Percentiles rank a stretch among this genome's conserved stretches.
Evolutionary conservation across 1,140 invertebrate species (phyloP).

Genomic region (Lucilia sericata): DNA sequence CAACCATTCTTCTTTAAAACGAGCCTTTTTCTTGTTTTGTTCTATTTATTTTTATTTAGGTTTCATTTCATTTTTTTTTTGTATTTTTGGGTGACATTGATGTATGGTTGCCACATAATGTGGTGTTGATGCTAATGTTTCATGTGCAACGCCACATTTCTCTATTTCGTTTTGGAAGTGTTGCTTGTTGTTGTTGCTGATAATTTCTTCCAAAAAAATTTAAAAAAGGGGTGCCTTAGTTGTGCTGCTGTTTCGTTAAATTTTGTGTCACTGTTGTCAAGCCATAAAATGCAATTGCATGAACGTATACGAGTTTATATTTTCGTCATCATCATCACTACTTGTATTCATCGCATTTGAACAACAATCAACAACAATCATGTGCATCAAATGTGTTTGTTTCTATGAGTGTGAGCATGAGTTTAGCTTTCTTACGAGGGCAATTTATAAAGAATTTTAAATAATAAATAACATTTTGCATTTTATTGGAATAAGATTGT

Average conservation of each 20-base stretch:
- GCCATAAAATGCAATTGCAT: conserved; percentile 18
- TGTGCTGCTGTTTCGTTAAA: conserved; percentile 9
- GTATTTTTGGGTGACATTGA: conserved; percentile 30
- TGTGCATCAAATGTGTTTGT: conserved; percentile 3
- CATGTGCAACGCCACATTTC: conserved; percentile 33
- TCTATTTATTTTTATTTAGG: background rate
- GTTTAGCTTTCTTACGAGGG: too few relatives aligned
- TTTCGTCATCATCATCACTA: conserved; percentile 2
- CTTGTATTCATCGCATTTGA: conserved; percentile 29
- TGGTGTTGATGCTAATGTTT: conserved; percentile 32
- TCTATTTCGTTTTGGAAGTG: background rate
- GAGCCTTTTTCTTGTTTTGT: conserved; percentile 26
- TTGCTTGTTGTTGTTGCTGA: background rate
- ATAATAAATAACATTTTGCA: too few relatives aligned
- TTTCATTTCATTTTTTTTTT: background rate
- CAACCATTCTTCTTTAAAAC: background rate
- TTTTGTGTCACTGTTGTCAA: conserved; percentile 37
- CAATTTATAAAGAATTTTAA: too few relatives aligned
- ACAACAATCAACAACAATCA: background rate
- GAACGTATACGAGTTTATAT: conserved; percentile 18
- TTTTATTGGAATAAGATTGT: too few relatives aligned
- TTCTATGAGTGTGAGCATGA: background rate
- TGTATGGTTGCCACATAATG: conserved; percentile 39
- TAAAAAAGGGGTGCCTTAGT: conserved; percentile 29
- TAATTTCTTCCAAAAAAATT: background rate